Evolutionary conservation across 2,113 vertebrate species (phyloP), one percentile per base, ranked within the genome.

Genomic region (Aphyosemion australe): DNA sequence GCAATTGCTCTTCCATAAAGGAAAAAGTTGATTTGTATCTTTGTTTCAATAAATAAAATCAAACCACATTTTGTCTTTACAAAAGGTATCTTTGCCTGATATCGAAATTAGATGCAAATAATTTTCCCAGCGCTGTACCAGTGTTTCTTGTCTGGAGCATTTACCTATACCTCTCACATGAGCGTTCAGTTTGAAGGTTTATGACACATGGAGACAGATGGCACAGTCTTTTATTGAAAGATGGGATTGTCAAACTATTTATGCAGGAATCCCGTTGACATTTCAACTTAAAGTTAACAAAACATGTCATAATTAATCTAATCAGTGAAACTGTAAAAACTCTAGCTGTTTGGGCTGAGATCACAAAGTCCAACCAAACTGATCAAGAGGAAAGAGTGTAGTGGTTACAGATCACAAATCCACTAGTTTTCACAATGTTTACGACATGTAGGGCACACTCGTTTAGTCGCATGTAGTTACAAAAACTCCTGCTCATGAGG

Each of bases 151-250:
- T 32, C 12, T 26, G 19, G 10, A 34, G 21, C 21, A 26, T 7
- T 43, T 59, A 19, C 51, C 21, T 26, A 0, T 14, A 26, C 41
- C 19, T 32, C 7, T 32, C 12, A 8, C 2, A 20, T 32, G 21
- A 47, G 13, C 18, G 8, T 1, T 8, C 8, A 0, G 5, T 32
- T 49, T 34, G 14, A 8, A 52, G 16, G 0, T 8, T 69, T 14
- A 58, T 13, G 12, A 69, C 55, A 68, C 26, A 43, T 18, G 18
- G 37, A 58, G 9, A 73, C 69, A 60, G 64, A 72, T 72, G 75
- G 64, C 84, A 79, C 66, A 2, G 21, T 48, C 65, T 83, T 26
- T 86, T 86, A 83, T 75, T 81, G 55, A 64, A 65, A 46, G 46
- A 77, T 53, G 39, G 41, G 71, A 80, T 51, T 76, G 61, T 83